Evolutionary conservation across 2,113 vertebrate species (phyloP), one percentile per base, ranked within the genome.

Genomic region (Gobiocypris rarus): DNA sequence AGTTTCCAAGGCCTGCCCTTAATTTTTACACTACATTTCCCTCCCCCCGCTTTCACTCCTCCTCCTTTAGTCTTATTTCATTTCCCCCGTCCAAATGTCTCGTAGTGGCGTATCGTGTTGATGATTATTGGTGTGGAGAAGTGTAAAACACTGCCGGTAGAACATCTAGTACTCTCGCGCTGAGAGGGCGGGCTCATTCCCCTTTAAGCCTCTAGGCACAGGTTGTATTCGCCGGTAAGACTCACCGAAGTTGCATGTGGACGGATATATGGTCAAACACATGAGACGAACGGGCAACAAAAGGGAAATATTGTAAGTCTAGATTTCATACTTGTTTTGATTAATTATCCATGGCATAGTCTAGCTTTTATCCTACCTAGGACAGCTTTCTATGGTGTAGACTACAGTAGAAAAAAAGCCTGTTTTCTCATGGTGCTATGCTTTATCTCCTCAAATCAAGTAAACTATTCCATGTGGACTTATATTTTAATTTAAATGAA

Each of bases 1-100:
- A 91, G 91, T 92, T 92, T 94, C 94, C 94, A 95, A 94, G 92
- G 94, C 94, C 94, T 93, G 93, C 94, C 93, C 93, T 92, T 91
- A 83, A 90, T 90, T 92, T 90, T 89, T 76, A 93, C 91, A 89
- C 92, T 89, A 90, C 92, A 91, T 41, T 89, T 79, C 92, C 93
- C 92, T 89, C 91, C 93, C 91, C 89, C 89, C 83, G 89, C 70
- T 26, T 88, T 89, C 43, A 81, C 90, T 85, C 90, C 79, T 75
- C 69, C 85, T 85, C 81, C 79, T 58, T 41, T 85, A 15, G 63
- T 84, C 86, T 84, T 86, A 70, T 75, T 82, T 83, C 77, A 83
- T 75, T 70, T 84, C 56, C 59, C 75, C 74, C 50, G 74, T 52
- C 80, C 87, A 88, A 90, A 86, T 85, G 89, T 81, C 67, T 85